Percentiles rank a stretch among this genome's conserved stretches.
Conservation (phyloP, 2,888 invertebrate genomes). For the Tridacna crocea region DNA sequence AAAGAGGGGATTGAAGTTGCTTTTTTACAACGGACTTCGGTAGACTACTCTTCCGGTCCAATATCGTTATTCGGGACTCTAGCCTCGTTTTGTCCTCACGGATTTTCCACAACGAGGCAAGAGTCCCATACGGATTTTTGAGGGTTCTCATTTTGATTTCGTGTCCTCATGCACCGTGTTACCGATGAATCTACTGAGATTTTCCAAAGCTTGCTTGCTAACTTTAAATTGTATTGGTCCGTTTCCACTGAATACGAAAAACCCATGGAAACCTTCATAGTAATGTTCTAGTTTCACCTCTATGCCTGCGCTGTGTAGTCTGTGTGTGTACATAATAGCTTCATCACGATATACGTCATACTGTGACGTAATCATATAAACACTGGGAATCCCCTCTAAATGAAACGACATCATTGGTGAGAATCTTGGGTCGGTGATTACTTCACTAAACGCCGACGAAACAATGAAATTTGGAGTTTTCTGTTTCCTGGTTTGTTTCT, state of each 20-base stretch:
- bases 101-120: too few species aligned
- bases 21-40: too few species aligned
- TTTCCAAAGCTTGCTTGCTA: conserved; percentile 66
- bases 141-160: background rate
- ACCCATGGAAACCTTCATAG: conserved; percentile 76
- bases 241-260: conserved; percentile 73
- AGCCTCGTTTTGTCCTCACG: too few species aligned
- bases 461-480: conserved; percentile 51
- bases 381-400: conserved; percentile 76
- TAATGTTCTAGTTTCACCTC: conserved; percentile 78
- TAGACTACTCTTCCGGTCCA: too few species aligned
- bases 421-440: conserved; percentile 71
- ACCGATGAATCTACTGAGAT: conserved; percentile 64
- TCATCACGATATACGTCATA: conserved; percentile 84
- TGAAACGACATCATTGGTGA: conserved; percentile 81
- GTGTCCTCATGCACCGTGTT: background rate
- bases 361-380: conserved; percentile 83
- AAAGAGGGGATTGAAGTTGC: too few species aligned
- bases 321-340: conserved; percentile 81
- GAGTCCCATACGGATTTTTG: background rate
- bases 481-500: conserved; percentile 54
- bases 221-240: conserved; percentile 68
- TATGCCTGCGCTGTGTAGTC: conserved; percentile 76
- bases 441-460: conserved; percentile 58
- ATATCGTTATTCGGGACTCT: too few species aligned